Conservation (phyloP, 2,797 vertebrate species). For the Clarias platycephalus region DNA sequence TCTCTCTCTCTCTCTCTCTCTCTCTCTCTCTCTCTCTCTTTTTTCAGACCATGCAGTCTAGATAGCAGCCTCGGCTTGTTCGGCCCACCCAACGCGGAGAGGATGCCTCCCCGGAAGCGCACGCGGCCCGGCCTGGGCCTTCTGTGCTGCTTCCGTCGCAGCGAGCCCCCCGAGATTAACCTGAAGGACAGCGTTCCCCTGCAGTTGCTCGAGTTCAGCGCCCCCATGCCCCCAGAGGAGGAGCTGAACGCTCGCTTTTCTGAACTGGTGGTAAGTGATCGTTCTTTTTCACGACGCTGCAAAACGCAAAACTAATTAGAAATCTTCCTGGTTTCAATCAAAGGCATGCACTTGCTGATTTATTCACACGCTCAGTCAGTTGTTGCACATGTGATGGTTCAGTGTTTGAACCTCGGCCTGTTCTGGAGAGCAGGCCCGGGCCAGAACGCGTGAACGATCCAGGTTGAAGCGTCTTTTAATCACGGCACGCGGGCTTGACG, state of each 20-base stretch:
- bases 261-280: constrained; percentile 91
- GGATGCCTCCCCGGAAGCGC: constrained; percentile 94
- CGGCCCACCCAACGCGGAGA: constrained; percentile 65
- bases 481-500: not conserved
- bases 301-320: not conserved
- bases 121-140: constrained; percentile 90
- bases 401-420: not conserved
- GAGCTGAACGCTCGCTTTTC: constrained; percentile 93
- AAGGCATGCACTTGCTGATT: constrained; percentile 1
- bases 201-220: constrained; percentile 92
- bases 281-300: no score
- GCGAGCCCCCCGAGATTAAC: constrained; percentile 91
- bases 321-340: not conserved
- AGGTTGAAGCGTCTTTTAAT: not conserved
- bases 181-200: constrained; percentile 91
- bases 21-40: constrained; percentile 6
- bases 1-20: constrained; percentile 11
- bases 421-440: not conserved
- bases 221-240: constrained; percentile 89
- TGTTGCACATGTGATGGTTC: constrained; percentile 1
- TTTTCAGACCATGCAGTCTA: constrained; percentile 86
- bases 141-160: constrained; percentile 93
- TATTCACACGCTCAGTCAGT: not conserved
- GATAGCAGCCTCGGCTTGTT: constrained; percentile 77
- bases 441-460: not conserved